phyloP scores from a whole-genome alignment of 2,797 vertebrate genomes.

The Phaenicophaeus curvirostris region DNA sequence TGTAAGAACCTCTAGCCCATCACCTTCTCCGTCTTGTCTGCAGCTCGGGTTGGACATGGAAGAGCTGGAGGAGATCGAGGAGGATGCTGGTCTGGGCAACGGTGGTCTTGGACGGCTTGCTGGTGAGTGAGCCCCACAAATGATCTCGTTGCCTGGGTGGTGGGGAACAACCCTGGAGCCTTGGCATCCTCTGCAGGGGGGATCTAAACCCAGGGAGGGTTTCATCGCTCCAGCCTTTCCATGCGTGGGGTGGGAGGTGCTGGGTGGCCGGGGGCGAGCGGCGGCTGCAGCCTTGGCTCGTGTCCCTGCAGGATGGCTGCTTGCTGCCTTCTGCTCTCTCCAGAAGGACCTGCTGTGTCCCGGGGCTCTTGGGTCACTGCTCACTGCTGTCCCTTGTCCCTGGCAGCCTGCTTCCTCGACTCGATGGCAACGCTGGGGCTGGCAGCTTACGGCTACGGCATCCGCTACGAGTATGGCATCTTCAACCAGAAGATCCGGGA shows the following conservation, averaged over 20 bases:
- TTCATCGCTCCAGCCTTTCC: neutral
- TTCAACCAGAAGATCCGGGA: slow-evolving; percentile 97
- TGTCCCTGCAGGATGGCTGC: neutral
- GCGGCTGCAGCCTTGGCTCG: neutral
- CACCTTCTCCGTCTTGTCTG: neutral
- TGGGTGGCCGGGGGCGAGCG: neutral
- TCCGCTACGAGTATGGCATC: slow-evolving; percentile 96
- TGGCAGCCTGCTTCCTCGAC: slow-evolving; percentile 81
- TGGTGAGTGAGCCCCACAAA: slow-evolving; percentile 75
- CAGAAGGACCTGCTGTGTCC: rapidly evolving
- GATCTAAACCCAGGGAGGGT: rapidly evolving
- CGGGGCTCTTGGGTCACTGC: neutral
- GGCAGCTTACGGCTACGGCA: slow-evolving; percentile 95
- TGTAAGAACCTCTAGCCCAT: neutral
- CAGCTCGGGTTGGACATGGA: slow-evolving; percentile 97
- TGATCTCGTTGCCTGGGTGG: rapidly evolving
- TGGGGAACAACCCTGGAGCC: neutral
- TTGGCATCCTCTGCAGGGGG: rapidly evolving
- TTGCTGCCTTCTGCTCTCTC: neutral
- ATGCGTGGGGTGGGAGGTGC: rapidly evolving
- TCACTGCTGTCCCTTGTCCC: neutral
- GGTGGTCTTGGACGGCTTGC: slow-evolving; percentile 96
- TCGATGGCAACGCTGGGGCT: slow-evolving; percentile 95
- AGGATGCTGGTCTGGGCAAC: slow-evolving; percentile 95
- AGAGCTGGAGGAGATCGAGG: slow-evolving; percentile 96